Conservation (phyloP, 2,888 invertebrate species). For the Rosalia funebris region DNA sequence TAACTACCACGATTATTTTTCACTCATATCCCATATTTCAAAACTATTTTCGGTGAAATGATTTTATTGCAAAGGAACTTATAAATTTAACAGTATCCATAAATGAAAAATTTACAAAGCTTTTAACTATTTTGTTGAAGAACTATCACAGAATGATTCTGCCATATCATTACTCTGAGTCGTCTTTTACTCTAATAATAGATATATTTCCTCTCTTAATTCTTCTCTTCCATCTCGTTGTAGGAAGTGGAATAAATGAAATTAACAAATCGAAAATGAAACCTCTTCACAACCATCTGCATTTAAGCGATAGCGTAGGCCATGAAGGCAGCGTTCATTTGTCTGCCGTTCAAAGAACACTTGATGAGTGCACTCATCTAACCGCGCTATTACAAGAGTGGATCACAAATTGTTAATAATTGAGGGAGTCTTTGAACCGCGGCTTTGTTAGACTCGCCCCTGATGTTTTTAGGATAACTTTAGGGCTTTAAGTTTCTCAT, state of each 20-base stretch:
- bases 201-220: neutral
- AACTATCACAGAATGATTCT: too few relatives aligned
- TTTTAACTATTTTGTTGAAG: too few relatives aligned
- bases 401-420: conserved; percentile 60
- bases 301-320: conserved; percentile 37
- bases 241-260: conserved; percentile 34
- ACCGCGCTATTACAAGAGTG: conserved; percentile 57
- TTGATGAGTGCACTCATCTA: conserved; percentile 57
- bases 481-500: conserved; percentile 41
- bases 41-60: too few relatives aligned
- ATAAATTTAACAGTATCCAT: too few relatives aligned
- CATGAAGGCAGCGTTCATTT: conserved; percentile 57
- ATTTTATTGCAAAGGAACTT: too few relatives aligned
- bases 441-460: conserved; percentile 46
- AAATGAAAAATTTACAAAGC: too few relatives aligned
- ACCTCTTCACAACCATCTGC: conserved; percentile 43
- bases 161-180: too few relatives aligned
- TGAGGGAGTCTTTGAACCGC: conserved; percentile 55
- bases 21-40: too few relatives aligned
- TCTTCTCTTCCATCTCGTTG: neutral
- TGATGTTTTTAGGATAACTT: conserved; percentile 45
- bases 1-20: too few relatives aligned
- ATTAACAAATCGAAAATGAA: conserved; percentile 43
- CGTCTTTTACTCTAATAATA: neutral
- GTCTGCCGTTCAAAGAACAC: conserved; percentile 56